Percentiles rank a stretch among this genome's conserved stretches.
phyloP scores from a whole-genome alignment of 2,113 vertebrate genomes.

The Pterocles gutturalis region DNA sequence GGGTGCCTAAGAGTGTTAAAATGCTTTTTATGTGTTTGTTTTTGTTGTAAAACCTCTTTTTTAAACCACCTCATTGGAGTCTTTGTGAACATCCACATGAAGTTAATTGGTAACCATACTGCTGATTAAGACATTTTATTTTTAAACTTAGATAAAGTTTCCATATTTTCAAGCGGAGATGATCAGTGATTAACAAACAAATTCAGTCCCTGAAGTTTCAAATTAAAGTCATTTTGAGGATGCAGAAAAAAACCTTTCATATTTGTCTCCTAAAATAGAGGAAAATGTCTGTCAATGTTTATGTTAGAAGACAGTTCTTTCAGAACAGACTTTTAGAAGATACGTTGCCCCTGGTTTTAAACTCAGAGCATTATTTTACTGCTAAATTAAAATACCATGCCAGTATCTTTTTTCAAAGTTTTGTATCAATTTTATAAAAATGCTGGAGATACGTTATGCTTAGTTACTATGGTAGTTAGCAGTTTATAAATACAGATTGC shows the following conservation, averaged over 20 bases:
- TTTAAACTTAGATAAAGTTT: not conserved
- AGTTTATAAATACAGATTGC: not conserved
- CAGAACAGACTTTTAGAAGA: not conserved
- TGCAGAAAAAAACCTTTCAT: not conserved
- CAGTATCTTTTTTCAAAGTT: not conserved
- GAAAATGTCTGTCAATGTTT: not conserved
- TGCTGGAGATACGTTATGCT: not conserved
- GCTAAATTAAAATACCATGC: not conserved
- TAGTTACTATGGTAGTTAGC: not conserved
- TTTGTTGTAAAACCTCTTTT: not conserved
- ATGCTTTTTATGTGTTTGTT: fast-evolving
- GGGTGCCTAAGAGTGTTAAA: not conserved
- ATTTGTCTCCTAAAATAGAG: not conserved
- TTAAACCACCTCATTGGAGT: not conserved
- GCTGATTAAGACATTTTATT: not conserved
- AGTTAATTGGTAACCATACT: not conserved
- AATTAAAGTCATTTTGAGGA: not conserved
- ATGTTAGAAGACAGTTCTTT: not conserved
- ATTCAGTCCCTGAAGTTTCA: not conserved
- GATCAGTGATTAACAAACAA: not conserved
- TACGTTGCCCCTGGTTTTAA: not conserved
- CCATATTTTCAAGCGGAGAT: not conserved
- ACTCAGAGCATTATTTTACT: not conserved
- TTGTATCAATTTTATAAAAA: not conserved
- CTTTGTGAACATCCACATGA: not conserved